A percentile compares a stretch with the other conserved stretches of the same genome.
phyloP scores from a whole-genome alignment of 2,888 invertebrate species.

The Cepaea hortensis region DNA sequence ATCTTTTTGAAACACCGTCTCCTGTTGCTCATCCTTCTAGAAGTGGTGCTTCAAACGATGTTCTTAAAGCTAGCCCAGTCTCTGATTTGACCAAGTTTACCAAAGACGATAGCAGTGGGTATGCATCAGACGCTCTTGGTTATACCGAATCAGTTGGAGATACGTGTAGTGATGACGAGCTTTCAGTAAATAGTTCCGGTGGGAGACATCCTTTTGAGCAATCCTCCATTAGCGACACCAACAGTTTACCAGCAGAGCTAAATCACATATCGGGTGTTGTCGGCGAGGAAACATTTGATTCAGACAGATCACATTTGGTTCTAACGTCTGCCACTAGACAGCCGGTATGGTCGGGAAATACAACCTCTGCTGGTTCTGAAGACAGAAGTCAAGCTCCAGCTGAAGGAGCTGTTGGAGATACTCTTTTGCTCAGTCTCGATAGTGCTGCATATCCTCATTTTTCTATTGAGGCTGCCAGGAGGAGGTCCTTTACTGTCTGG shows the following conservation, averaged over 20 bases:
- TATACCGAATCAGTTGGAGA: not conserved
- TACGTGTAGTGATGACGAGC: too few relatives aligned
- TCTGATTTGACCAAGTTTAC: not conserved
- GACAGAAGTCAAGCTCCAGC: not conserved
- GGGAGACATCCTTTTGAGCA: too few relatives aligned
- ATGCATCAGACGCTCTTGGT: not conserved
- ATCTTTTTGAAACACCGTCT: not conserved
- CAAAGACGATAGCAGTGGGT: not conserved
- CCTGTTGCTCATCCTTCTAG: not conserved
- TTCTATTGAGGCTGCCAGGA: slow-evolving; percentile 38
- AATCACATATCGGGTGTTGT: slow-evolving; percentile 16
- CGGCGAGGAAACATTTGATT: slow-evolving; percentile 18
- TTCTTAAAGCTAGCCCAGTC: not conserved
- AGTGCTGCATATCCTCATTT: slow-evolving; percentile 47
- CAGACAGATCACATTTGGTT: not conserved
- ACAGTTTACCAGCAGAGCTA: not conserved
- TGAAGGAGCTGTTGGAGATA: not conserved
- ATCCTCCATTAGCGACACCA: not conserved
- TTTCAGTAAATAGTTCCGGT: too few relatives aligned
- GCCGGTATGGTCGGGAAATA: not conserved
- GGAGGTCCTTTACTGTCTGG: slow-evolving; percentile 43
- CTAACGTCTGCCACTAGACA: slow-evolving; percentile 28
- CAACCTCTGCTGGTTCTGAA: not conserved
- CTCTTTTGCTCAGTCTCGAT: slow-evolving; percentile 44
- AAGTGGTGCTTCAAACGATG: not conserved